Conservation (phyloP, 2,797 vertebrate genomes). For the Anabas testudineus region DNA sequence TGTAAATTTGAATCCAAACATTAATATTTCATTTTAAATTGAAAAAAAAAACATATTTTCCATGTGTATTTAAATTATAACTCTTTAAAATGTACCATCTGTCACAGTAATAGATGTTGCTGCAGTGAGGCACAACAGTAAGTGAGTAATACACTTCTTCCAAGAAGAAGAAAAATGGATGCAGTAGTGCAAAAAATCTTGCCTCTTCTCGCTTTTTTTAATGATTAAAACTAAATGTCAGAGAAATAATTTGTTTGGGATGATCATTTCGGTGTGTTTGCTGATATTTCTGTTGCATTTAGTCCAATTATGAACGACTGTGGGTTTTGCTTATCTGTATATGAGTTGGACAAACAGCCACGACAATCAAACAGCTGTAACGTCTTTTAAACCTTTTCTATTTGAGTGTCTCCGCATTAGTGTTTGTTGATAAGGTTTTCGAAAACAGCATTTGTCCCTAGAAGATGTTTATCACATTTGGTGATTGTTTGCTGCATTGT, state of each 20-base stretch:
- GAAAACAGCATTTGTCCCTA: constrained; percentile 2
- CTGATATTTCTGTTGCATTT: constrained; percentile 10
- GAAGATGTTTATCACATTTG: constrained; percentile 25
- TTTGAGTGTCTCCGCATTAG: constrained; percentile 13
- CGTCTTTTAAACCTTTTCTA: constrained; percentile 32
- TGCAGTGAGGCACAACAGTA: too few relatives aligned
- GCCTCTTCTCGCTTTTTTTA: not conserved
- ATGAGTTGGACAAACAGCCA: constrained; percentile 37
- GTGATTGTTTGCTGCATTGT: constrained; percentile 9
- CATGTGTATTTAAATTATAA: not conserved
- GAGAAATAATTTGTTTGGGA: not conserved
- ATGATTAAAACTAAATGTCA: not conserved
- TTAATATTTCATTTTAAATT: not conserved
- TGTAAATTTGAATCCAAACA: not conserved
- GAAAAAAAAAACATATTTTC: not conserved
- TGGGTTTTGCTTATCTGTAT: constrained; percentile 50
- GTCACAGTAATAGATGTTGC: not conserved
- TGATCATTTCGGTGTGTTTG: not conserved
- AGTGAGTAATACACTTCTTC: not conserved
- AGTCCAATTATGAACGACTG: constrained; percentile 4
- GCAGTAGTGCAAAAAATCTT: not conserved
- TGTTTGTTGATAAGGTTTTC: constrained; percentile 12
- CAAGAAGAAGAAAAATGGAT: not conserved
- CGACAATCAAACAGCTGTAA: constrained; percentile 46
- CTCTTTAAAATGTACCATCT: not conserved